Conservation (phyloP, 2,113 vertebrate genomes). For the Sinocyclocheilus anshuiensis region DNA sequence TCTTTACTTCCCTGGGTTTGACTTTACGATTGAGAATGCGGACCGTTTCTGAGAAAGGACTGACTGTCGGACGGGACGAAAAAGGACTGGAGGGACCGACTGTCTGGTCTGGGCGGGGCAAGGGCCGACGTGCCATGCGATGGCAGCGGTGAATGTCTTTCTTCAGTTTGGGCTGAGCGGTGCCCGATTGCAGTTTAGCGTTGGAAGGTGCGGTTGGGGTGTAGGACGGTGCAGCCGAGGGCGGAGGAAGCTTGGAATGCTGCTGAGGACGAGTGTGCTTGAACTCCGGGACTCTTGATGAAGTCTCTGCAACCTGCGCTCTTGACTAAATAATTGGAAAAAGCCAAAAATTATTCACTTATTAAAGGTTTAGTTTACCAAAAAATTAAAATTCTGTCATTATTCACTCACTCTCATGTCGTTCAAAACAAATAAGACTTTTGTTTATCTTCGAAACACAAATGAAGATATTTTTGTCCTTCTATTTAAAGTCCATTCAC, state of each 20-base stretch:
- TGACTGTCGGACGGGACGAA: conserved; percentile 84
- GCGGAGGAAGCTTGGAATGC: conserved; percentile 46
- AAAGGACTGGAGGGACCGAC: conserved; percentile 64
- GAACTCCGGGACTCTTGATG: conserved; percentile 82
- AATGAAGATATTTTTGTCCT: not conserved
- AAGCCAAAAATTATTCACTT: not conserved
- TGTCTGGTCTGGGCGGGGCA: conserved; percentile 84
- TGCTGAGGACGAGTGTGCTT: conserved; percentile 79
- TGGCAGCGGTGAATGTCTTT: conserved; percentile 97
- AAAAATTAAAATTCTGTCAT: not conserved
- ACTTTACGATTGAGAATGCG: conserved; percentile 96
- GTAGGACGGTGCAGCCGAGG: conserved; percentile 61
- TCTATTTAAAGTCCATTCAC: not conserved
- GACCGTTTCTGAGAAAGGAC: conserved; percentile 94
- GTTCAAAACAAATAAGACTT: not conserved
- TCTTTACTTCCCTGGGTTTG: conserved; percentile 92
- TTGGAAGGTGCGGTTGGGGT: conserved; percentile 68
- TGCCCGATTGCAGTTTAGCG: conserved; percentile 92
- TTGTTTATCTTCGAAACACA: not conserved
- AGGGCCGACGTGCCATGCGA: conserved; percentile 92
- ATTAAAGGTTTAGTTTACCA: not conserved
- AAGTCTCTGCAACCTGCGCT: conserved; percentile 69
- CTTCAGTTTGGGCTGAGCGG: conserved; percentile 92
- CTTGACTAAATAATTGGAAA: conserved; percentile 42
- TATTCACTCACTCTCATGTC: not conserved